Conservation (phyloP, 2,113 vertebrate species). For the Larimichthys polyactis region DNA sequence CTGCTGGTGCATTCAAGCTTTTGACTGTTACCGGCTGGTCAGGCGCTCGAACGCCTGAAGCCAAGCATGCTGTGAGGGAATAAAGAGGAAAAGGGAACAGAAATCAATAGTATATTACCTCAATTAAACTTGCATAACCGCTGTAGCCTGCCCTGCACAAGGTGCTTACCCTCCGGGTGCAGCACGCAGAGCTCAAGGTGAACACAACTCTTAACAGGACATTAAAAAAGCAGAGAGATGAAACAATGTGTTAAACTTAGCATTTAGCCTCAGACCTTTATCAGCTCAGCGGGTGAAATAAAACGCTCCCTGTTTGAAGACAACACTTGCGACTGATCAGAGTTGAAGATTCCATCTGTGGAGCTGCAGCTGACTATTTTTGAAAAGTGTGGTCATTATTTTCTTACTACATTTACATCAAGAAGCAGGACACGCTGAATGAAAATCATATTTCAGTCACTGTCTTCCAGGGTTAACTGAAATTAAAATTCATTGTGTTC, state of each 20-base stretch:
- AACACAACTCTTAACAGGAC: constrained; percentile 7
- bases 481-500: neutral
- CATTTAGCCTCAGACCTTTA: neutral
- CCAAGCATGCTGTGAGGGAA: constrained; percentile 64
- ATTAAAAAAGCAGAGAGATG: neutral
- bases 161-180: constrained; percentile 5
- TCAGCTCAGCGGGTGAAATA: neutral
- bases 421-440: neutral
- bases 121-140: constrained; percentile 70
- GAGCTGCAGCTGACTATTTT: neutral
- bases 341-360: neutral
- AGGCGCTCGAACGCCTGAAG: constrained; percentile 43
- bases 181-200: constrained; percentile 14
- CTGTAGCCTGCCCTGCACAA: neutral
- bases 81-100: constrained; percentile 24
- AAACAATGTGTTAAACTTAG: neutral
- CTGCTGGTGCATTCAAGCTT: constrained; percentile 53
- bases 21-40: constrained; percentile 49
- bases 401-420: neutral
- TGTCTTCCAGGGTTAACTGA: neutral
- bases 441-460: neutral
- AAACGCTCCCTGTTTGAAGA: neutral
- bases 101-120: constrained; percentile 78
- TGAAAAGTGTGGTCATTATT: neutral
- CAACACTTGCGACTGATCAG: neutral